phyloP scores from a whole-genome alignment of 2,113 vertebrate species.

The Chaetops frenatus region DNA sequence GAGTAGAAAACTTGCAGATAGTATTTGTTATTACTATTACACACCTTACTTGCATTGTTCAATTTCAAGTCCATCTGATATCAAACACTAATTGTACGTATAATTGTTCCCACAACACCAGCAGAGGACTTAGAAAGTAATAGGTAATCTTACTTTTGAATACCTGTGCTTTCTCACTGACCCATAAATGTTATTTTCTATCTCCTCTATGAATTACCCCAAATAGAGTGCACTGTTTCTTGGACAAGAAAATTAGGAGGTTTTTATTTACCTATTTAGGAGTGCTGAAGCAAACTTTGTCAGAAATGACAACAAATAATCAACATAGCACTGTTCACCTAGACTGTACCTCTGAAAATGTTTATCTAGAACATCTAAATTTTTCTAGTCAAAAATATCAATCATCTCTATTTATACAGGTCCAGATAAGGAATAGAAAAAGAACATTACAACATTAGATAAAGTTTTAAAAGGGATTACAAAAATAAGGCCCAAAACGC shows the following conservation, averaged over 20 bases:
- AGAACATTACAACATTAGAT: neutral
- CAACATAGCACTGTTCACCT: neutral
- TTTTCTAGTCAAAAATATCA: neutral
- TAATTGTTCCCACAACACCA: neutral
- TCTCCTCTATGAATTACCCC: neutral
- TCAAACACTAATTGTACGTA: neutral
- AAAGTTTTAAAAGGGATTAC: neutral
- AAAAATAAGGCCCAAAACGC: neutral
- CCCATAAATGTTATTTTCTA: neutral
- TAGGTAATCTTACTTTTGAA: neutral
- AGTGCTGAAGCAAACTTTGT: neutral
- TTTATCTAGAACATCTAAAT: neutral
- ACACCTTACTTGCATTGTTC: neutral
- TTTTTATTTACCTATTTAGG: neutral
- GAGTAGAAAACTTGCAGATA: neutral
- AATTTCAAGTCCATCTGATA: neutral
- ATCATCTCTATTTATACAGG: neutral
- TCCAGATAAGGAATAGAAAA: neutral
- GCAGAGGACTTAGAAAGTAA: neutral
- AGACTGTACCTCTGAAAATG: neutral
- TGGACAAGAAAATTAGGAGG: neutral
- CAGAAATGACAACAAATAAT: neutral
- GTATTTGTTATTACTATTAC: neutral
- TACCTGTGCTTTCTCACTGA: neutral
- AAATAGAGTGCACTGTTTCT: neutral